Conservation (phyloP, 1,140 invertebrate genomes). For the Drosophila triauraria region DNA sequence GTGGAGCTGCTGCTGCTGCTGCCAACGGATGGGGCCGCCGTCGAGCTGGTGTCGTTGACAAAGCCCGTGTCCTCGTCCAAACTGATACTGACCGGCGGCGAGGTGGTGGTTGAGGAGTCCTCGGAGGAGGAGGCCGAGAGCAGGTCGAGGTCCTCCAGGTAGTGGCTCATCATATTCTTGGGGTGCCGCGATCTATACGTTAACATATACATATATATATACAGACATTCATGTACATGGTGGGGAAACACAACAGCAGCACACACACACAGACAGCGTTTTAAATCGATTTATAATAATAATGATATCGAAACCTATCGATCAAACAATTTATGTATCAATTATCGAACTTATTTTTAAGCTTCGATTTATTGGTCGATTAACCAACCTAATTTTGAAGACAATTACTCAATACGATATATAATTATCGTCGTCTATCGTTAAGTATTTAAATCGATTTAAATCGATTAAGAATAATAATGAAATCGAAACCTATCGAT, state of each 20-base stretch:
- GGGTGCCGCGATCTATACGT: constrained; percentile 62
- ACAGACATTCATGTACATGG: constrained; percentile 36
- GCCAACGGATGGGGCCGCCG: constrained; percentile 11
- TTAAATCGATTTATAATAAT: constrained; percentile 1
- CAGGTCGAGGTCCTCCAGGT: constrained; percentile 65
- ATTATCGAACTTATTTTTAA: background rate
- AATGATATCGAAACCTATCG: constrained; percentile 3
- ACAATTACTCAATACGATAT: background rate
- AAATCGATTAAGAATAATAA: constrained; percentile 2
- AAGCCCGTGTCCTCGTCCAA: constrained; percentile 70
- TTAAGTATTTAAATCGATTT: background rate
- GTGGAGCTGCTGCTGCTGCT: background rate
- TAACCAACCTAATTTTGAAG: background rate
- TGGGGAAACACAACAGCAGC: constrained; percentile 18
- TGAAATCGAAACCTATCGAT: constrained; percentile 7
- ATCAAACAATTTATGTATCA: background rate
- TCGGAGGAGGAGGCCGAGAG: constrained; percentile 42
- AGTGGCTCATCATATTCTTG: constrained; percentile 63
- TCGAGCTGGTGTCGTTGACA: constrained; percentile 56
- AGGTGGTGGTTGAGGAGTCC: constrained; percentile 23
- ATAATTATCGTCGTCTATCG: too few relatives aligned
- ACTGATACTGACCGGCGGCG: constrained; percentile 22
- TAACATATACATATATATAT: constrained; percentile 53
- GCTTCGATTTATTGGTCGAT: background rate
- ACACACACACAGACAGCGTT: constrained; percentile 2